A percentile compares a stretch with the other conserved stretches of the same genome.
These are phyloP conservation scores for Ciconia nigra DNA, from an alignment of 2,797 vertebrate genomes.

Conservation along the genomic window DNA sequence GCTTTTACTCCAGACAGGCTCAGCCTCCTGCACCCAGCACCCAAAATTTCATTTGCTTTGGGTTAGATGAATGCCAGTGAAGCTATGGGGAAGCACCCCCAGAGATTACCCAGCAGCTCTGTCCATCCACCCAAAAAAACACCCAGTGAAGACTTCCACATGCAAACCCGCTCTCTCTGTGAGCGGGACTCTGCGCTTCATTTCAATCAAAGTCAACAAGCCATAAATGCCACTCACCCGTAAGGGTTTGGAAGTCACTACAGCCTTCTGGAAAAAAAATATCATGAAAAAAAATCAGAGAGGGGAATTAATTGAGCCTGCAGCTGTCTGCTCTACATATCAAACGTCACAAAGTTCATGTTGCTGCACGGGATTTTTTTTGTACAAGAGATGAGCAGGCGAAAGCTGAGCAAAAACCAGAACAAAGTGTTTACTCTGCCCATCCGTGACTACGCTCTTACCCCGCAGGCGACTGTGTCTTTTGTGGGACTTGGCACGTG, in stretches of 20 bases:
- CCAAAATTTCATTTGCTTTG: background rate
- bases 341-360: background rate
- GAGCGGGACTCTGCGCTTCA: background rate
- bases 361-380: background rate
- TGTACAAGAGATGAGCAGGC: background rate
- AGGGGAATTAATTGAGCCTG: constrained; percentile 7
- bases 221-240: background rate
- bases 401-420: background rate
- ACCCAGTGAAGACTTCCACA: background rate
- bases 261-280: constrained; percentile 5
- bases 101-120: background rate
- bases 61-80: background rate
- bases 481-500: background rate
- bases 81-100: background rate
- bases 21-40: background rate
- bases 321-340: constrained; percentile 31
- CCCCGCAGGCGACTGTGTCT: background rate
- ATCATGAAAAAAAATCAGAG: background rate
- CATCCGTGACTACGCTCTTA: background rate
- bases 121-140: background rate
- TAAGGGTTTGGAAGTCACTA: constrained; percentile 22
- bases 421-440: background rate
- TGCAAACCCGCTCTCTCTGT: fast-evolving
- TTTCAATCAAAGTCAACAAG: background rate
- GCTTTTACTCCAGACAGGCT: background rate